Evolutionary conservation across 2,113 vertebrate species (phyloP).

Genomic region (Passer domesticus): DNA sequence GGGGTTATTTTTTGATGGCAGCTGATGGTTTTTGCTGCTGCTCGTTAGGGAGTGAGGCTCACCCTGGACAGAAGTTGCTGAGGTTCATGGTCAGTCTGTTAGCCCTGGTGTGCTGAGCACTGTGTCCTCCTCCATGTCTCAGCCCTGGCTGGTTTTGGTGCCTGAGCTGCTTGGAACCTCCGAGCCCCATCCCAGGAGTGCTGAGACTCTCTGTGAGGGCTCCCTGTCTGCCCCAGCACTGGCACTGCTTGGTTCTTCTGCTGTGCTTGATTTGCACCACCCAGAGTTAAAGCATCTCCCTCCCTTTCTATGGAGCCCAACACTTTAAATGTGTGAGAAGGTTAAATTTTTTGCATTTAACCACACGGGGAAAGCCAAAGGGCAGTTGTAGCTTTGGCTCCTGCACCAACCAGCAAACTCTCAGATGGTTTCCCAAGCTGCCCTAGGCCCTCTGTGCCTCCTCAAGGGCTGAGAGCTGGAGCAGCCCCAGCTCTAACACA

Average conservation of each 20-base stretch:
- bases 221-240: not conserved
- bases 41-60: not conserved
- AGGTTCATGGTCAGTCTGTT: fast-evolving
- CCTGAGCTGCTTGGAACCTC: not conserved
- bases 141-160: not conserved
- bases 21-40: not conserved
- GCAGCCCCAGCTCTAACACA: not conserved
- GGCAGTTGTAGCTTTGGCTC: not conserved
- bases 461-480: not conserved
- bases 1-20: not conserved
- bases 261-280: not conserved
- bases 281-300: not conserved
- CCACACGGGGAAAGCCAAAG: not conserved
- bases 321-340: not conserved
- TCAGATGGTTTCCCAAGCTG: not conserved
- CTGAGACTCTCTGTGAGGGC: not conserved
- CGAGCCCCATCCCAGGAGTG: not conserved
- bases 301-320: not conserved
- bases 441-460: not conserved
- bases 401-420: not conserved
- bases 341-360: not conserved
- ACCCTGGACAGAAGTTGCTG: not conserved
- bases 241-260: not conserved
- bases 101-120: not conserved
- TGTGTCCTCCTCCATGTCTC: not conserved